Evolutionary conservation across 53 echinoderm and acorn worm genomes (phyloP).

Genomic region (Holothuria leucospilota): DNA sequence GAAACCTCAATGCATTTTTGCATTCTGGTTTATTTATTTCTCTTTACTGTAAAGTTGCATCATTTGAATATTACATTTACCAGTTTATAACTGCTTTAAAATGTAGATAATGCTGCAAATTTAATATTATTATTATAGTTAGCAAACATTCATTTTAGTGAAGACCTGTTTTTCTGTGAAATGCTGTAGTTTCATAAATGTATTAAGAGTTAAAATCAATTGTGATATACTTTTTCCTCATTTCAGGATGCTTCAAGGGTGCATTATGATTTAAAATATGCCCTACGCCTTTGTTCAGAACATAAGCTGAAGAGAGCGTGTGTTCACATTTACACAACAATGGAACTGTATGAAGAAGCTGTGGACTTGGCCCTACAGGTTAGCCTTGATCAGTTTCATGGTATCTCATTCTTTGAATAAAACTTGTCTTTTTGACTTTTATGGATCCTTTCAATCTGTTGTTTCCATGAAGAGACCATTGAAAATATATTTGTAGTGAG

Average conservation of each 20-base stretch:
- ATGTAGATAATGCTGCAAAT: too few species aligned
- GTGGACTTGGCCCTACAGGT: slow-evolving; percentile 95
- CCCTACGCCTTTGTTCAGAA: slow-evolving; percentile 88
- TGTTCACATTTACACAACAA: slow-evolving; percentile 98
- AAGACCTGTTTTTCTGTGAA: not conserved
- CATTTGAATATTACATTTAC: too few species aligned
- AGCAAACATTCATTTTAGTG: too few species aligned
- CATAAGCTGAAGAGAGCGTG: slow-evolving; percentile 86
- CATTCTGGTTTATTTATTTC: too few species aligned
- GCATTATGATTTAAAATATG: slow-evolving; percentile 94
- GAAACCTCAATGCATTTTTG: too few species aligned
- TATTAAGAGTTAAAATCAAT: slow-evolving; percentile 3
- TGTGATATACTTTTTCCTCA: not conserved
- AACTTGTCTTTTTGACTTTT: slow-evolving; percentile 27
- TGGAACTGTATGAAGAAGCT: slow-evolving; percentile 96
- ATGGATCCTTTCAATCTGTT: too few species aligned
- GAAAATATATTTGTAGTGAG: too few species aligned
- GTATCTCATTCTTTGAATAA: too few species aligned
- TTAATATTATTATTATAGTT: too few species aligned
- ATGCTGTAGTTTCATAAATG: not conserved
- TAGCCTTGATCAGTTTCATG: not conserved
- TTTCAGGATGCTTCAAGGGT: slow-evolving; percentile 81
- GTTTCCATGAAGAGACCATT: too few species aligned
- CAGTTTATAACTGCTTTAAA: too few species aligned
- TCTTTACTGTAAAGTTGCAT: too few species aligned